phyloP scores from a whole-genome alignment of 2,113 vertebrate genomes.

The Phaethornis superciliosus region DNA sequence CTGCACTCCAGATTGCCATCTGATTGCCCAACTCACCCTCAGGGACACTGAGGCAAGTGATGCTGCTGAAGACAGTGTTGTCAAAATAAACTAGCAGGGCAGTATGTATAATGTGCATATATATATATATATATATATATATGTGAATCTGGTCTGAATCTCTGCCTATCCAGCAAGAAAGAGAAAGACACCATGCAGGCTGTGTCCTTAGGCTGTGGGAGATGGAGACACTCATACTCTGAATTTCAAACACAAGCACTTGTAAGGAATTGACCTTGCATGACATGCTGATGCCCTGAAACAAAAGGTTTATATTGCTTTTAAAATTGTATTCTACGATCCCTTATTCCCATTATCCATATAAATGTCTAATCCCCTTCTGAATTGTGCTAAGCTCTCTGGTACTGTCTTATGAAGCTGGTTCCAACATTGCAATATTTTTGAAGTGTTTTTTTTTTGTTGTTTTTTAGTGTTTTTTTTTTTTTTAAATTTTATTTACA shows the following conservation, averaged over 20 bases:
- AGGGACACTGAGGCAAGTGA: not conserved
- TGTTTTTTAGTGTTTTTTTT: no score
- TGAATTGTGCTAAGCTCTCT: conserved; percentile 12
- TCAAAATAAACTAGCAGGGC: not conserved
- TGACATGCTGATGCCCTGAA: not conserved
- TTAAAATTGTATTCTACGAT: not conserved
- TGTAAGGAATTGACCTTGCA: conserved; percentile 21
- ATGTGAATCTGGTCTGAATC: not conserved
- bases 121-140: not conserved
- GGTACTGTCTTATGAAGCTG: conserved; percentile 1
- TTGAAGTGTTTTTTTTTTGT: not conserved
- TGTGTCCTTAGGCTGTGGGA: not conserved
- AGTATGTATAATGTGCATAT: not conserved
- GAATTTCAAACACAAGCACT: not conserved
- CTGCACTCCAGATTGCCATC: fast-evolving
- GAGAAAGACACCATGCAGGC: not conserved
- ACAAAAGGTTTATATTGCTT: conserved; percentile 25
- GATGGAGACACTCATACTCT: fast-evolving
- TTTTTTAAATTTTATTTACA: not conserved
- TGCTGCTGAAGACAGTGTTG: not conserved
- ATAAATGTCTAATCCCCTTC: conserved; percentile 43
- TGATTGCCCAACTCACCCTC: not conserved
- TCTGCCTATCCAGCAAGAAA: not conserved
- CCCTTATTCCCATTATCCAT: not conserved
- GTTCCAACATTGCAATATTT: not conserved